Conservation (phyloP, 2,888 invertebrate genomes). For the Polymixis flavicincta region DNA sequence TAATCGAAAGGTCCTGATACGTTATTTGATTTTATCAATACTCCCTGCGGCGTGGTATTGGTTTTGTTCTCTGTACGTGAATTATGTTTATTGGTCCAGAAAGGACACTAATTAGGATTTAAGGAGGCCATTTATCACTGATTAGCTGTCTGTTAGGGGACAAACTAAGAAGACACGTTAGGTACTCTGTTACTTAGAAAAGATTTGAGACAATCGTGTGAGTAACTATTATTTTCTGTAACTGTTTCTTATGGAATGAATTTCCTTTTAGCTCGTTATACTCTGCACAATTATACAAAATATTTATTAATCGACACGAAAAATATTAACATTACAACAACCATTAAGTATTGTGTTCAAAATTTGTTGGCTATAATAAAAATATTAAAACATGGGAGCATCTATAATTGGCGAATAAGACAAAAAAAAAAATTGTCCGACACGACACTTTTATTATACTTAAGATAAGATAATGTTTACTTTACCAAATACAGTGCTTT, state of each 20-base stretch:
- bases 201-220: background rate
- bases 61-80: constrained; percentile 29
- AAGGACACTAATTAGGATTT: constrained; percentile 32
- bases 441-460: no score
- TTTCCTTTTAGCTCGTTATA: no score
- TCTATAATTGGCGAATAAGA: no score
- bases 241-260: background rate
- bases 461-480: no score
- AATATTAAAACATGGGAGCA: no score
- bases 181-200: background rate
- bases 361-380: no score
- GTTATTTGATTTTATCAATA: constrained; percentile 46
- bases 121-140: constrained; percentile 40
- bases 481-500: no score
- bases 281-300: no score
- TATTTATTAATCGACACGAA: no score
- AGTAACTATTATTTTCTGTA: background rate
- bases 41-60: constrained; percentile 10
- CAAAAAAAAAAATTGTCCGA: no score
- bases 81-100: constrained; percentile 29
- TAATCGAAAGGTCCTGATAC: constrained; percentile 15
- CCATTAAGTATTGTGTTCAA: no score
- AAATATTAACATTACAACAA: no score
- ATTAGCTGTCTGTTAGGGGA: constrained; percentile 23
- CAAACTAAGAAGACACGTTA: background rate